Conservation (phyloP, 2,113 vertebrate genomes). For the Pionites leucogaster region DNA sequence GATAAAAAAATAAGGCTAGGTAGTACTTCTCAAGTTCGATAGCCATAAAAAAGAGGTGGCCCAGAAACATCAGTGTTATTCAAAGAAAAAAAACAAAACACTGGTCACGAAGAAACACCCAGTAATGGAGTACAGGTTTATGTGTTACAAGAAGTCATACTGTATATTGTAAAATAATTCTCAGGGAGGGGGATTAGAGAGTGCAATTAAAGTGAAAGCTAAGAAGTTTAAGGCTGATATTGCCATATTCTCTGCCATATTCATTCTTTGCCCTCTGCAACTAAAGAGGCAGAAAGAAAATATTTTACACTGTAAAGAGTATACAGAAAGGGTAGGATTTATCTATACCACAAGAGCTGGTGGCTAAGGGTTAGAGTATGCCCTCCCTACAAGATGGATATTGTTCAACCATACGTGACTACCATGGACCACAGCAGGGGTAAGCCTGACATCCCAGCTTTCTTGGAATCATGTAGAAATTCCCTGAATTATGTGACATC, state of each 20-base stretch:
- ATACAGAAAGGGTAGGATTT: background rate
- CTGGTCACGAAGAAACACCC: background rate
- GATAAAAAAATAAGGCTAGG: background rate
- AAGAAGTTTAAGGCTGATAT: background rate
- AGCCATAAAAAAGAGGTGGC: background rate
- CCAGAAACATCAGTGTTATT: background rate
- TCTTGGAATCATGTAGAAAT: slow-evolving; percentile 10
- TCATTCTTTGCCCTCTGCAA: background rate
- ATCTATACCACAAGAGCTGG: background rate
- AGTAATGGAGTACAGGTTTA: background rate
- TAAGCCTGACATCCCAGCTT: background rate
- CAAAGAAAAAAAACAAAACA: background rate
- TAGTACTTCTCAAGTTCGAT: background rate
- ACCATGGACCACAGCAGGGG: background rate
- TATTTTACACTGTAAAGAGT: background rate
- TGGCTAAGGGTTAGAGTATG: background rate
- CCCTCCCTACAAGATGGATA: background rate
- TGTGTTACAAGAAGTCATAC: background rate
- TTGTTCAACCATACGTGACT: background rate
- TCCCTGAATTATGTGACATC: slow-evolving; percentile 4
- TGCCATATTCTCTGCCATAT: background rate
- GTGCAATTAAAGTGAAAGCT: background rate
- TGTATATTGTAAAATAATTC: background rate
- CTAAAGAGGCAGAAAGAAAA: background rate
- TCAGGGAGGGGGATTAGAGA: background rate